Percentiles rank a stretch among this genome's conserved stretches.
These are phyloP conservation scores for Lepilemur septentrionalis DNA, from an alignment of 2,797 vertebrate genomes.

Conservation along the genomic window DNA sequence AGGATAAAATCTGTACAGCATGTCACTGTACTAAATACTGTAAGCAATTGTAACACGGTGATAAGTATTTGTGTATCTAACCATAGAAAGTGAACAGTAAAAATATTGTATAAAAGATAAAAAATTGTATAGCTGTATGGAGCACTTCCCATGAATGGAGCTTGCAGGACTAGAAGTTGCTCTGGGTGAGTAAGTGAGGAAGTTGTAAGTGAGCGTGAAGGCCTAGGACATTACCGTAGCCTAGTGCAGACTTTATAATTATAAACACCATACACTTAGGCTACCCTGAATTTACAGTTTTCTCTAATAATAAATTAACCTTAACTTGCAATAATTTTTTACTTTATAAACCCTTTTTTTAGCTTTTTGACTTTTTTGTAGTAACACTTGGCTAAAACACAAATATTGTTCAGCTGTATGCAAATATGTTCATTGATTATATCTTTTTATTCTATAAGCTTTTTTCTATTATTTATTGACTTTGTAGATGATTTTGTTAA, in stretches of 20 bases:
- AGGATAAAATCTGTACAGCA: not conserved
- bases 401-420: not conserved
- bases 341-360: not conserved
- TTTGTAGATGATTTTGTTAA: not conserved
- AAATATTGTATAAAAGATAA: not conserved
- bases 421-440: not conserved
- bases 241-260: not conserved
- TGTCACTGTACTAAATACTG: not conserved
- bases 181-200: not conserved
- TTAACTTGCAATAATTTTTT: not conserved
- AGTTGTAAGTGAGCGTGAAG: not conserved
- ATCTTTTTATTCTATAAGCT: not conserved
- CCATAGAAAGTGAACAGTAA: not conserved
- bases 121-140: not conserved
- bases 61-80: not conserved
- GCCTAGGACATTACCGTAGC: not conserved
- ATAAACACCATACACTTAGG: not conserved
- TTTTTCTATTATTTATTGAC: not conserved
- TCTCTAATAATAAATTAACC: not conserved
- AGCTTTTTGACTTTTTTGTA: not conserved
- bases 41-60: not conserved
- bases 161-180: not conserved
- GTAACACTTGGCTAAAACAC: not conserved
- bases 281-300: no score
- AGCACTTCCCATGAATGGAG: not conserved